Evolutionary conservation across 2,888 invertebrate genomes (phyloP).

Genomic region (Diarsia dahlii): DNA sequence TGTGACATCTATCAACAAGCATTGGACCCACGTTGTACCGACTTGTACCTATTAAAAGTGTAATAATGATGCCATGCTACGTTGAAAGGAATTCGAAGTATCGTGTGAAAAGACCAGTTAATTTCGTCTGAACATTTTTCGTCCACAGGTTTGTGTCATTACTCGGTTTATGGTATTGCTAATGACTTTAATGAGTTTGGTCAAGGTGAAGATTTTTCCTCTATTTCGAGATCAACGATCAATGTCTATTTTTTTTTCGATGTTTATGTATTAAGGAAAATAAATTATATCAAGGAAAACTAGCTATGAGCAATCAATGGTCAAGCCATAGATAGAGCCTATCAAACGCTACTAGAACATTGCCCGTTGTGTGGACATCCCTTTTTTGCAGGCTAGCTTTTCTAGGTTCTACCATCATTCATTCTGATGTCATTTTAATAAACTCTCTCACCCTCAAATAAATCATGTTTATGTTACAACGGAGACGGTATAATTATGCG

Average conservation of each 20-base stretch:
- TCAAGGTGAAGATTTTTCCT: conserved; percentile 44
- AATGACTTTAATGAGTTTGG: conserved; percentile 37
- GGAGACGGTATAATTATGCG: too few relatives aligned
- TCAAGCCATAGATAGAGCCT: background rate
- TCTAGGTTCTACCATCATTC: background rate
- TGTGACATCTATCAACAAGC: too few relatives aligned
- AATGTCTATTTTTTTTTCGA: background rate
- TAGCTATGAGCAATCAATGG: background rate
- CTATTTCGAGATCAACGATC: background rate
- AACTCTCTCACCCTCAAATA: background rate
- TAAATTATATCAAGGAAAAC: background rate
- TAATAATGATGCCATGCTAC: background rate
- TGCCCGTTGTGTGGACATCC: background rate
- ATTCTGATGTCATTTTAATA: background rate
- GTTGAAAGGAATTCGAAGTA: background rate
- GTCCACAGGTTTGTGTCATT: conserved; percentile 31
- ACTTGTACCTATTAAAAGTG: too few relatives aligned
- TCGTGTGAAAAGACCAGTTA: conserved; percentile 11
- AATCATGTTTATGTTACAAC: too few relatives aligned
- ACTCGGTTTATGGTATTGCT: conserved; percentile 36
- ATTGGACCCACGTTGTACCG: background rate
- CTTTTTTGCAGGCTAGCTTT: background rate
- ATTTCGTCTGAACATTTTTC: conserved; percentile 30
- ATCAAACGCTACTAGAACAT: background rate
- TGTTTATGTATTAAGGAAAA: background rate